Conservation (phyloP, 2,797 vertebrate species). For the Sebastolobus alascanus region DNA sequence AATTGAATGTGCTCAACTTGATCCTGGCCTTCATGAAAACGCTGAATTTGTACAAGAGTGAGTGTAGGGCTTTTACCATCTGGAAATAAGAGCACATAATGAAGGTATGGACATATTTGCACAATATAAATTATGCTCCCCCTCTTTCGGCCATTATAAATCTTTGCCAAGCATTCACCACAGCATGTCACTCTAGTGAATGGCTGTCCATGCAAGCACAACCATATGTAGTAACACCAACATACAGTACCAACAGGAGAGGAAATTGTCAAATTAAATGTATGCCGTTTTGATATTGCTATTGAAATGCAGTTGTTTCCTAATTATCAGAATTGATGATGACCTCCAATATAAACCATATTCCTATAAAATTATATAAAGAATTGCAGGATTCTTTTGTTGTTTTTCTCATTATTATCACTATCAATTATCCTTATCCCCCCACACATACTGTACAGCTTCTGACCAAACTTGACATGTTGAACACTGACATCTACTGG, state of each 20-base stretch:
- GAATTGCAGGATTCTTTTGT: background rate
- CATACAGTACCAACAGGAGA: background rate
- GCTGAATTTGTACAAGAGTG: background rate
- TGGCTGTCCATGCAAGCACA: background rate
- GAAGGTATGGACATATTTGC: background rate
- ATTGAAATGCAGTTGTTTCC: background rate
- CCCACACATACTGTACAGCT: background rate
- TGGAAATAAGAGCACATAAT: background rate
- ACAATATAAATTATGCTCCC: background rate
- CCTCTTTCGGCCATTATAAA: background rate
- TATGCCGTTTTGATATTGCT: background rate
- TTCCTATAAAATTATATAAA: background rate
- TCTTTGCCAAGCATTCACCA: background rate
- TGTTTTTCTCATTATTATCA: background rate
- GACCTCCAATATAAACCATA: background rate
- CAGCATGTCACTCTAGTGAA: background rate
- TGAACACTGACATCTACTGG: slow-evolving; percentile 67
- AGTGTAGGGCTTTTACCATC: background rate
- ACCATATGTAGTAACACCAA: background rate
- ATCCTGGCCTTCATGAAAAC: background rate
- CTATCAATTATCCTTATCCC: background rate
- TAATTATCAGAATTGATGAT: background rate
- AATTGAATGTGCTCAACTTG: background rate
- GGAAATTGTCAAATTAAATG: background rate
- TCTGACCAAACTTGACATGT: slow-evolving; percentile 5